These are phyloP conservation scores for Trichosurus vulpecula DNA, from an alignment of 2,797 vertebrate genomes.

Conservation along the genomic window DNA sequence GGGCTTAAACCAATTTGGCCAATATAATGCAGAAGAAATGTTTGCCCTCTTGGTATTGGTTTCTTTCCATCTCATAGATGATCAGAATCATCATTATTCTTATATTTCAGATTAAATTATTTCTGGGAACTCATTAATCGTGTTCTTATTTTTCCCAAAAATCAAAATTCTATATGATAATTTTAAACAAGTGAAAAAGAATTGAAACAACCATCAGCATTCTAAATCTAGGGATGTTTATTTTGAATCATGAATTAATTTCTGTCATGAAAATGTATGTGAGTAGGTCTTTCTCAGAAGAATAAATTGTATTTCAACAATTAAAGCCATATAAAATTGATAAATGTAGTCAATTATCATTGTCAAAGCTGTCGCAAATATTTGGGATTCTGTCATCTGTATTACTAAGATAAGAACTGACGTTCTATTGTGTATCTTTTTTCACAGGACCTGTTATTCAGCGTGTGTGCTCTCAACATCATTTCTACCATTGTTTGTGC, in stretches of 20 bases:
- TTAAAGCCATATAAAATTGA: conserved; percentile 1
- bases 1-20: neutral
- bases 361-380: conserved; percentile 48
- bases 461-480: conserved; percentile 97
- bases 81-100: neutral
- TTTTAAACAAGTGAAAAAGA: neutral
- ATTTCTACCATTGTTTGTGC: conserved; percentile 99
- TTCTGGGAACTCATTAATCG: neutral
- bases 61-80: neutral
- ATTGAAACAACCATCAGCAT: neutral
- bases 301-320: neutral
- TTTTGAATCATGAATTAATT: neutral
- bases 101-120: neutral
- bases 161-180: neutral
- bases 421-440: conserved; percentile 66
- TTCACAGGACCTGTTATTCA: conserved; percentile 96
- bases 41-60: neutral
- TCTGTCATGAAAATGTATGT: neutral
- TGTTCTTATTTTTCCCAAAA: neutral
- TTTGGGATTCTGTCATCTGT: conserved; percentile 51
- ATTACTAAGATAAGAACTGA: conserved; percentile 69
- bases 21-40: neutral
- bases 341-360: conserved; percentile 46
- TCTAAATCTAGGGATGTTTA: neutral
- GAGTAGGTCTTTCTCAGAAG: neutral